Conservation (phyloP, 2,888 invertebrate genomes). For the Lapara coniferarum region DNA sequence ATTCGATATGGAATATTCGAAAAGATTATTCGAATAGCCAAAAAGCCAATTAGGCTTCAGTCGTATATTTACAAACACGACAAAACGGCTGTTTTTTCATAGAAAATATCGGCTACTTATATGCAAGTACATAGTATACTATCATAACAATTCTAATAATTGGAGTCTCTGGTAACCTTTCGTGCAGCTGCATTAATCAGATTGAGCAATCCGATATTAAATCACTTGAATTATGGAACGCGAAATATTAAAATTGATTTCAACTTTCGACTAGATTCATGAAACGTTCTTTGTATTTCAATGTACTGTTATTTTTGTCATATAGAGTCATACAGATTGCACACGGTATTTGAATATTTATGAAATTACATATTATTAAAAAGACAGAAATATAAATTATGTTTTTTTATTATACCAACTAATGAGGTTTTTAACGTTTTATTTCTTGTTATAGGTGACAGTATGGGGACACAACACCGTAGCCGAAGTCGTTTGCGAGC, state of each 20-base stretch:
- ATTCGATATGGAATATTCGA: neutral
- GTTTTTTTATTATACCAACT: neutral
- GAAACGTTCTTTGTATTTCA: too few relatives aligned
- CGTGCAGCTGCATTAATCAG: neutral
- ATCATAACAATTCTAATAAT: neutral
- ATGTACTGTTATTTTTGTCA: too few relatives aligned
- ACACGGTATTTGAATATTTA: neutral
- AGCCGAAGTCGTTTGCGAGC: slow-evolving; percentile 74
- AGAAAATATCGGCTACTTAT: too few relatives aligned
- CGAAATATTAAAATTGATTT: neutral
- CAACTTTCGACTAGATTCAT: neutral
- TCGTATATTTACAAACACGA: too few relatives aligned
- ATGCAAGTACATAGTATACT: too few relatives aligned
- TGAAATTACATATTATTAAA: neutral
- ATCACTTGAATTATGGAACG: neutral
- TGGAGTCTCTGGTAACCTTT: neutral
- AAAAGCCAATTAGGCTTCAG: too few relatives aligned
- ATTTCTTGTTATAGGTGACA: slow-evolving; percentile 61
- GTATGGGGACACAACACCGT: slow-evolving; percentile 73
- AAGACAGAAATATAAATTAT: neutral
- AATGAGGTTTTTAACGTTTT: slow-evolving; percentile 7
- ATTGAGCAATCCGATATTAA: slow-evolving; percentile 1
- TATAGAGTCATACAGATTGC: too few relatives aligned
- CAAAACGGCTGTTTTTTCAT: too few relatives aligned
- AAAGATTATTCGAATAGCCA: too few relatives aligned